Evolutionary conservation across 2,113 vertebrate genomes (phyloP).

Genomic region (Elephantulus edwardii): DNA sequence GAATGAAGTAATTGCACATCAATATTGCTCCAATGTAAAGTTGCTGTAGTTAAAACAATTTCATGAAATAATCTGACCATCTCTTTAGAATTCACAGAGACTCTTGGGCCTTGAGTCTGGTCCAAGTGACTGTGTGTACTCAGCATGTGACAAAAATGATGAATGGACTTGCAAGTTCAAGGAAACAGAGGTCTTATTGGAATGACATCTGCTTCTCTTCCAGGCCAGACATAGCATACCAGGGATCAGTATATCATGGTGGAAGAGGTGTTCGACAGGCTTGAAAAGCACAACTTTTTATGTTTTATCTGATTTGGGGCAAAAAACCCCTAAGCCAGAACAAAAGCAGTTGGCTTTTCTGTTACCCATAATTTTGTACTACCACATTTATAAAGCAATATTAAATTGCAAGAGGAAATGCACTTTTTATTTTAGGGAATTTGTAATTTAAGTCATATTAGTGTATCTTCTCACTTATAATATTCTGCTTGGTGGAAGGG

Average conservation of each 20-base stretch:
- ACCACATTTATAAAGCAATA: not conserved
- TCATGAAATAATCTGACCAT: conserved; percentile 20
- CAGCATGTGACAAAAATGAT: conserved; percentile 77
- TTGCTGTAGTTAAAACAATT: conserved; percentile 31
- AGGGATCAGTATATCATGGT: conserved; percentile 65
- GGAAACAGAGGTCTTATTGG: conserved; percentile 82
- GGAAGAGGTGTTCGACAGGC: conserved; percentile 70
- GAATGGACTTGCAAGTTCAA: conserved; percentile 72
- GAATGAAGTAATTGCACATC: not conserved
- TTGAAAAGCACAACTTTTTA: conserved; percentile 66
- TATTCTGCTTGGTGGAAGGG: conserved; percentile 52
- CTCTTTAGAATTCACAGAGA: conserved; percentile 69
- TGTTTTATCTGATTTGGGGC: conserved; percentile 63
- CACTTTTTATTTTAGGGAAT: not conserved
- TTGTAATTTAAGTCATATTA: conserved; percentile 3
- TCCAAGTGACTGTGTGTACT: conserved; percentile 70
- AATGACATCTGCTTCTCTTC: conserved; percentile 82
- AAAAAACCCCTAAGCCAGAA: conserved; percentile 15
- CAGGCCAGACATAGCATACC: conserved; percentile 73
- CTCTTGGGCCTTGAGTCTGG: conserved; percentile 63
- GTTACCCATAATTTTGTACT: not conserved
- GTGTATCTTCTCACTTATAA: not conserved
- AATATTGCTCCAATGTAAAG: conserved; percentile 37
- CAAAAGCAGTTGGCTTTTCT: conserved; percentile 31
- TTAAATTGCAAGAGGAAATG: not conserved